Percentiles rank a stretch among this genome's conserved stretches.
Conservation (phyloP, 2,113 vertebrate species). For the Phrynosoma blainvillii region DNA sequence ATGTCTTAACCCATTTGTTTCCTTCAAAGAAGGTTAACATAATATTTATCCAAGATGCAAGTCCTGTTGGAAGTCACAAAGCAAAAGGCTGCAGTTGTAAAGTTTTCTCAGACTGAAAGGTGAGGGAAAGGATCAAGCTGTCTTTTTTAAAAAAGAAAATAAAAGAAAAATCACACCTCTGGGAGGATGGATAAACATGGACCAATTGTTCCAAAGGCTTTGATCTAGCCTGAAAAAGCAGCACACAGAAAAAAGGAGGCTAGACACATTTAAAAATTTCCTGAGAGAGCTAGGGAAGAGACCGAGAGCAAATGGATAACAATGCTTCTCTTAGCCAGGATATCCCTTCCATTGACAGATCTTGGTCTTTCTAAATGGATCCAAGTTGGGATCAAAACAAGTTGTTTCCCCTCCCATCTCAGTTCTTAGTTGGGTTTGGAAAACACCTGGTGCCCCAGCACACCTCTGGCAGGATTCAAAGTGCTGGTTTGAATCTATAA, state of each 20-base stretch:
- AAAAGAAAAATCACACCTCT: not conserved
- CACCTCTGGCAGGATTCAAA: too few species aligned
- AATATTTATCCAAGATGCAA: not conserved
- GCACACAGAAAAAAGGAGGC: not conserved
- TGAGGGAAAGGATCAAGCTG: not conserved
- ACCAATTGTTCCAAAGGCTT: not conserved
- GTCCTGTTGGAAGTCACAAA: not conserved
- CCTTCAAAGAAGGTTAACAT: not conserved
- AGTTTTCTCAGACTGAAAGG: constrained; percentile 7
- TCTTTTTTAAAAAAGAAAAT: not conserved
- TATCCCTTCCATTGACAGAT: not conserved
- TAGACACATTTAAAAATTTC: not conserved
- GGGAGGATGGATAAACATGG: not conserved
- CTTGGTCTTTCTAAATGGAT: not conserved
- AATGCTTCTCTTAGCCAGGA: fast-evolving
- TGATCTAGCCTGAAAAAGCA: not conserved
- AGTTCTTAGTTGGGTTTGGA: not conserved
- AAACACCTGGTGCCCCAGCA: too few species aligned
- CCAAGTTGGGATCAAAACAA: too few species aligned
- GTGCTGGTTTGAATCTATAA: too few species aligned
- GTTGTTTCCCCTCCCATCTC: not conserved
- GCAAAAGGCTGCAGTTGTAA: not conserved
- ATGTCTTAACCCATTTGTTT: not conserved
- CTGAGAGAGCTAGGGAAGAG: not conserved
- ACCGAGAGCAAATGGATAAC: not conserved